Evolutionary conservation across 2,888 invertebrate species (phyloP).

Genomic region (Venusia cambrica): DNA sequence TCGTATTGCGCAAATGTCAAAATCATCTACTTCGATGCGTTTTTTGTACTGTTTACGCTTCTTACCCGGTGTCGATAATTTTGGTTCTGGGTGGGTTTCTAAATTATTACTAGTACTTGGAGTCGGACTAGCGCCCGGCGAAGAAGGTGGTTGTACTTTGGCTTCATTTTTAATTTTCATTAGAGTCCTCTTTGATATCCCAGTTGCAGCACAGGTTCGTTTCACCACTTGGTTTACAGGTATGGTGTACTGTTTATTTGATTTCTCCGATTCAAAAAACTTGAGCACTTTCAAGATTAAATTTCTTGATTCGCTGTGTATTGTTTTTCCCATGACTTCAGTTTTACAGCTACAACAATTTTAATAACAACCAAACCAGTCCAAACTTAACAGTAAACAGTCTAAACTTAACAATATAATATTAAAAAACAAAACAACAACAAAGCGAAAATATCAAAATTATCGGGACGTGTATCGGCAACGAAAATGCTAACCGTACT

Average conservation of each 20-base stretch:
- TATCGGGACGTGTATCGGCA: conserved; percentile 4
- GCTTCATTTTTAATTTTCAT: conserved; percentile 30
- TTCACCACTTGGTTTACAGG: conserved; percentile 31
- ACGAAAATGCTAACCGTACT: conserved; percentile 9
- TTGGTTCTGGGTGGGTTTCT: conserved; percentile 12
- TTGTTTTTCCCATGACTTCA: conserved; percentile 15
- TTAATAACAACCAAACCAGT: conserved; percentile 2
- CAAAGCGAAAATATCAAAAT: conserved; percentile 3
- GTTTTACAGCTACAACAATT: conserved; percentile 4
- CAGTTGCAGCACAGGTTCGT: conserved; percentile 33
- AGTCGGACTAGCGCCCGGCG: conserved; percentile 12
- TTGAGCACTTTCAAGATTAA: conserved; percentile 25
- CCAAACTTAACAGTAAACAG: conserved; percentile 4
- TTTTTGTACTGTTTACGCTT: conserved; percentile 24
- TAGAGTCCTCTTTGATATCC: conserved; percentile 28
- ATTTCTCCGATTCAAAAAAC: conserved; percentile 29
- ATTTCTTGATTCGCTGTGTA: conserved; percentile 20
- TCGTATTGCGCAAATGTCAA: conserved; percentile 24
- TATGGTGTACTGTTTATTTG: conserved; percentile 20
- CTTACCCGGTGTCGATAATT: conserved; percentile 27
- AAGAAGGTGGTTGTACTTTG: conserved; percentile 3
- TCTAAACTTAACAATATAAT: conserved; percentile 4
- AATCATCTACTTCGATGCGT: conserved; percentile 19
- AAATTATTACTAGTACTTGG: conserved; percentile 12
- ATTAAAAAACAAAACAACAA: background rate